These are phyloP conservation scores for Seriola dumerili DNA, from an alignment of 2,113 vertebrate species.

Conservation along the genomic window DNA sequence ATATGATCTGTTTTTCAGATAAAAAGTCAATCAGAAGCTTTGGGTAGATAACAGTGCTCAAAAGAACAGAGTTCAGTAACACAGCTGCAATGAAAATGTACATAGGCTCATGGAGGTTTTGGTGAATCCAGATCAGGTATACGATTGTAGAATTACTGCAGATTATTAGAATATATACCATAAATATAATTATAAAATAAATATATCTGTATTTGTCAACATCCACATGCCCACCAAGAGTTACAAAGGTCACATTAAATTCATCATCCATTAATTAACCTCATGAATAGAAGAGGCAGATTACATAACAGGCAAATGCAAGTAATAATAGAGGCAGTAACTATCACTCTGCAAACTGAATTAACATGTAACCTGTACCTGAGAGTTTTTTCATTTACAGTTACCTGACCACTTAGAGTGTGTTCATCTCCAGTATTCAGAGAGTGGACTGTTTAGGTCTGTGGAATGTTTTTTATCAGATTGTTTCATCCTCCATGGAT, in stretches of 20 bases:
- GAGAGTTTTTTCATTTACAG: too few relatives aligned
- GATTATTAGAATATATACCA: slow-evolving; percentile 30
- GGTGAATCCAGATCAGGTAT: slow-evolving; percentile 10
- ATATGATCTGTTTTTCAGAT: background rate
- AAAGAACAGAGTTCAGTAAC: background rate
- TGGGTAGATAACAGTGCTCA: background rate
- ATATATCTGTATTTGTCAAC: too few relatives aligned
- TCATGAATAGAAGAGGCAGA: background rate
- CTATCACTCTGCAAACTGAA: too few relatives aligned
- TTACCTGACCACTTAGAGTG: too few relatives aligned
- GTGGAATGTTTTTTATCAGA: too few relatives aligned
- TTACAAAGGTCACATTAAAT: too few relatives aligned
- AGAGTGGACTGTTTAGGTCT: too few relatives aligned
- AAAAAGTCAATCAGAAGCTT: background rate
- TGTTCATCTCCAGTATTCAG: too few relatives aligned
- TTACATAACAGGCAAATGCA: background rate
- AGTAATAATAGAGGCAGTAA: background rate
- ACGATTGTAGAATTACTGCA: slow-evolving; percentile 26
- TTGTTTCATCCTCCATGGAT: too few relatives aligned
- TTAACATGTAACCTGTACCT: too few relatives aligned
- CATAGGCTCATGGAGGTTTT: slow-evolving; percentile 54
- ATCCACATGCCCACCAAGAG: too few relatives aligned
- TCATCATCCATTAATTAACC: background rate
- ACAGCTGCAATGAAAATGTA: slow-evolving; percentile 42
- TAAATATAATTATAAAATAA: too few relatives aligned